These are phyloP conservation scores for Drymonia ruficornis DNA, from an alignment of 2,888 invertebrate genomes.

Conservation along the genomic window DNA sequence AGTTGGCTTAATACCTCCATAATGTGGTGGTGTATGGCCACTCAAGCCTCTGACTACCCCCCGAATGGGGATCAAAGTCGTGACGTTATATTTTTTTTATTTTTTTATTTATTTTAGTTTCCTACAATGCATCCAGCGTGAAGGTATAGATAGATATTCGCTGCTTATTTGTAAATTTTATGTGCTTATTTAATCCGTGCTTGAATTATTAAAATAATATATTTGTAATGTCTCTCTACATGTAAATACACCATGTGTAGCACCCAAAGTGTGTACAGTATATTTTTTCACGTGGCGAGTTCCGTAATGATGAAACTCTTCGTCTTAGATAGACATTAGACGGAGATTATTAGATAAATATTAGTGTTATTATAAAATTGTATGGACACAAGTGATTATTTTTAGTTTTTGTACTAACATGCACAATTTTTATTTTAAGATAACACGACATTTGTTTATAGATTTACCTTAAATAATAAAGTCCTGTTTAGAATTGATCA, in stretches of 20 bases:
- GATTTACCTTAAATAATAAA: no score
- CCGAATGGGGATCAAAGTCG: no score
- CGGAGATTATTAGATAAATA: conserved; percentile 27
- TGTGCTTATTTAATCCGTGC: not conserved
- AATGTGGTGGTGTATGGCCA: no score
- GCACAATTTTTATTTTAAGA: conserved; percentile 31
- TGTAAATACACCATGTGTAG: conserved; percentile 45
- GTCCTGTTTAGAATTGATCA: not conserved
- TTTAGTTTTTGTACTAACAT: conserved; percentile 24
- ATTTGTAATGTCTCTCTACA: conserved; percentile 40
- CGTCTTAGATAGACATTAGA: conserved; percentile 8
- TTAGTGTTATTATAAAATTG: conserved; percentile 27
- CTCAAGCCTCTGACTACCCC: no score
- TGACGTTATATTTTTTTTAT: no score
- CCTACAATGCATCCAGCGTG: no score
- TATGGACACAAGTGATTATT: conserved; percentile 10
- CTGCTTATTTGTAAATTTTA: not conserved
- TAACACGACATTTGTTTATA: not conserved
- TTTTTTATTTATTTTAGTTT: no score
- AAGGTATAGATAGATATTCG: not conserved
- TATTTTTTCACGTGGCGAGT: conserved; percentile 66
- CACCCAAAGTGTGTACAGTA: conserved; percentile 52
- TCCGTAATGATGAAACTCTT: conserved; percentile 31
- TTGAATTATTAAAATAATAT: not conserved
- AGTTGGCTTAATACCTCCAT: no score